Evolutionary conservation across 2,888 invertebrate species (phyloP).

Genomic region (Micropterix aruncella): DNA sequence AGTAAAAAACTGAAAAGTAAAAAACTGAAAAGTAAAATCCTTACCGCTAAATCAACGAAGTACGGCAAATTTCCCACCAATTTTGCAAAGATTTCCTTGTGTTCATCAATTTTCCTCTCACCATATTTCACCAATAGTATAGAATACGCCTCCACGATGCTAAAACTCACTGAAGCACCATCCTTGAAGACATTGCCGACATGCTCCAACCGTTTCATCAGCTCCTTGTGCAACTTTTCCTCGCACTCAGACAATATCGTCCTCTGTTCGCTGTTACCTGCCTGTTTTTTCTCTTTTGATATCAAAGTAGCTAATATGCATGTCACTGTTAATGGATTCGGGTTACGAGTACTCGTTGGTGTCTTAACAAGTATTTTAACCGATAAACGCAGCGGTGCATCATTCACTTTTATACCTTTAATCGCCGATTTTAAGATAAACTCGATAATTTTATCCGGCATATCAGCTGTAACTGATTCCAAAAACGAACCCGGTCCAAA

Average conservation of each 20-base stretch:
- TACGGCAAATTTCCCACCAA: constrained; percentile 18
- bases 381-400: background rate
- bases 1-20: too few species aligned
- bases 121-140: background rate
- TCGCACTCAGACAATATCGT: background rate
- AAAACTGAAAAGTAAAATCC: constrained; percentile 16
- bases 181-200: background rate
- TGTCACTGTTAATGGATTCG: background rate
- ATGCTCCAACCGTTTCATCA: background rate
- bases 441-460: background rate
- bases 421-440: background rate
- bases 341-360: background rate
- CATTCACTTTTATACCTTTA: background rate
- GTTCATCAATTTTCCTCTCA: background rate
- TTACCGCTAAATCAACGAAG: constrained; percentile 28
- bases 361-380: background rate
- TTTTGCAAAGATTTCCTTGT: background rate
- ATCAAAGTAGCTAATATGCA: background rate
- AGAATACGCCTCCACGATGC: background rate
- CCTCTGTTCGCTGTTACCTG: background rate
- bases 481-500: background rate
- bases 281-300: background rate
- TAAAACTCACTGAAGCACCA: background rate
- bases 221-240: background rate
- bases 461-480: background rate